Conservation (phyloP, 2,113 vertebrate species). For the Stomatorhinus ivindoensis region DNA sequence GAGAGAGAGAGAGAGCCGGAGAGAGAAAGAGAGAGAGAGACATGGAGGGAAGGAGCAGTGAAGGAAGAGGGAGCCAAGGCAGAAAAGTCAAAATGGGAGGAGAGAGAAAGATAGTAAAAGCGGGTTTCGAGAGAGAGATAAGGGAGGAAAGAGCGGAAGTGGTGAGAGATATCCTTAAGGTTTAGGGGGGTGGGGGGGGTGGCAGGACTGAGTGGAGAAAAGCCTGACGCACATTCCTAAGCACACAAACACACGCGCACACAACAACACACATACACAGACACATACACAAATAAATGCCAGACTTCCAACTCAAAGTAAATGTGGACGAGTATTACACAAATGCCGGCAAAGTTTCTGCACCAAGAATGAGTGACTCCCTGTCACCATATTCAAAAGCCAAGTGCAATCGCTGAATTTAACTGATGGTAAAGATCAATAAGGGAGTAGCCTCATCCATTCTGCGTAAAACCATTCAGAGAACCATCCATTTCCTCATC, state of each 20-base stretch:
- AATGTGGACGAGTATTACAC: background rate
- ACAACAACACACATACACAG: background rate
- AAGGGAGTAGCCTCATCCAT: background rate
- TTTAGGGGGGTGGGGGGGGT: slow-evolving; percentile 8
- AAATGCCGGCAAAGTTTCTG: background rate
- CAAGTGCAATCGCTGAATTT: background rate
- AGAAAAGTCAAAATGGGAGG: slow-evolving; percentile 34
- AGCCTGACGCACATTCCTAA: background rate
- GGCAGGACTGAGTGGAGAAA: slow-evolving; percentile 17
- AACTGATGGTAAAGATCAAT: background rate
- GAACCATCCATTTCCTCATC: background rate
- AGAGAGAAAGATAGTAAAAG: slow-evolving; percentile 24
- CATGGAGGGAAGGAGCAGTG: slow-evolving; percentile 14
- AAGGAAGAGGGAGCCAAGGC: slow-evolving; percentile 26
- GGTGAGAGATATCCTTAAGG: slow-evolving; percentile 28
- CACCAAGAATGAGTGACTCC: background rate
- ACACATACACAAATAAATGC: background rate
- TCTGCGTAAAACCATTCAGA: background rate
- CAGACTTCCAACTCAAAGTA: slow-evolving; percentile 21
- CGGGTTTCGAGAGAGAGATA: slow-evolving; percentile 46
- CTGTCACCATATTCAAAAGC: background rate
- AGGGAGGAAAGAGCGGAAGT: slow-evolving; percentile 42
- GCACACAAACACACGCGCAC: slow-evolving; percentile 1
- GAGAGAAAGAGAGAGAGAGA: slow-evolving; percentile 15
- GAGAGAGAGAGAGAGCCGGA: slow-evolving; percentile 1